Evolutionary conservation across 2,888 invertebrate species (phyloP), one percentile per base, ranked within the genome.

Genomic region (Neoaliturus tenellus): DNA sequence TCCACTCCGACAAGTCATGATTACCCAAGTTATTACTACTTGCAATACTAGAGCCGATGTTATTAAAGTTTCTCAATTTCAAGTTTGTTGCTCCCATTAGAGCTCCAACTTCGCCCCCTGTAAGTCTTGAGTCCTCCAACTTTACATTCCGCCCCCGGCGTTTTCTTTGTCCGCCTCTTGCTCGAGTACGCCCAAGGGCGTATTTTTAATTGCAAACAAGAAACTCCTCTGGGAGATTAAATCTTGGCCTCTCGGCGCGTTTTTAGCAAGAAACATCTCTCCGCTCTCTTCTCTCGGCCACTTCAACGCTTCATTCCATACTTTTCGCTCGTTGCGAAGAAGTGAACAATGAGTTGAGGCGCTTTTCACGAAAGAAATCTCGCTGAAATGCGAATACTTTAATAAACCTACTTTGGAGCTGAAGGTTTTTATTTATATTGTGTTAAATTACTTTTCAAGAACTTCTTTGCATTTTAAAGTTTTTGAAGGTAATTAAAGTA

Each of bases 1-100:
- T 75, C n/a, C 44, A 75, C 75, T 41, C 44, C 55, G 31, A 31
- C 17, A 44, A 31, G 69, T 4, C 39, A 39, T 69, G 69, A 69
- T 69, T 69, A 69, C 73, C 44, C 44, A 75, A 75, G 81, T 81
- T 81, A 81, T 81, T 81, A 67, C 82, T 71, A 48, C 82, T 82
- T 82, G 82, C 71, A 82, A 82, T 82, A 82, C 71, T 82, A 75
- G 73, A 62, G 81, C 82, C 25, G 84, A 84, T 80, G 84, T 84
- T 84, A 84, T 84, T 84, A 84, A 84, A 84, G 84, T 84, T 84
- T 81, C 80, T 80, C 84, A 84, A 84, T 84, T 84, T 84, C 84
- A 84, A 84, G 84, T 84, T 84, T 84, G 75, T 35, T 48, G 55
- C 48, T 31, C 78, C 35, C 81, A 84, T 84, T 84, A 84, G 69